Evolutionary conservation across 2,888 invertebrate genomes (phyloP).

Genomic region (Trachelus iudaicus): DNA sequence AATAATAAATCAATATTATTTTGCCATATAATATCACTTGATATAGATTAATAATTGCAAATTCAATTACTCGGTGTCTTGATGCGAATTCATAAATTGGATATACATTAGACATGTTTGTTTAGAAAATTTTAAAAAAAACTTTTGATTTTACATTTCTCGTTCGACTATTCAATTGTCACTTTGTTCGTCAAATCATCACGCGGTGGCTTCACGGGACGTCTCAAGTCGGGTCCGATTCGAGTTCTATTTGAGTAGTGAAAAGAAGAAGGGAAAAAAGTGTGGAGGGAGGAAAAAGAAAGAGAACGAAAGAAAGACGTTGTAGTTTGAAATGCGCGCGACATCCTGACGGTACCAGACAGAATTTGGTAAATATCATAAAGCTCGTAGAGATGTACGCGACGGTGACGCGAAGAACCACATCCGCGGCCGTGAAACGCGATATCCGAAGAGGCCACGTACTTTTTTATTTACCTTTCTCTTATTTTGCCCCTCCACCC

Average conservation of each 20-base stretch:
- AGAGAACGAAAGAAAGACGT: conserved; percentile 10
- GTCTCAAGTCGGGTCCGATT: conserved; percentile 14
- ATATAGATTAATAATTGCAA: too few relatives aligned
- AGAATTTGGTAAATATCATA: conserved; percentile 36
- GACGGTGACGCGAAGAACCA: conserved; percentile 22
- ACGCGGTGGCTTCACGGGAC: conserved; percentile 13
- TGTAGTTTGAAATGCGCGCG: conserved; percentile 8
- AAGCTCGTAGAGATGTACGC: conserved; percentile 23
- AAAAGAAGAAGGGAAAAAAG: background rate
- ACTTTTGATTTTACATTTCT: background rate
- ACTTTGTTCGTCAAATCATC: conserved; percentile 25
- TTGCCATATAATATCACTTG: too few relatives aligned
- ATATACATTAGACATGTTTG: background rate
- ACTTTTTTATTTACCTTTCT: background rate
- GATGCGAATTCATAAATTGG: background rate
- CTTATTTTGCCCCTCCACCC: background rate
- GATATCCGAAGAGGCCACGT: conserved; percentile 41
- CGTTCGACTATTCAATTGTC: conserved; percentile 27
- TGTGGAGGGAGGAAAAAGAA: background rate
- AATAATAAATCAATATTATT: too few relatives aligned
- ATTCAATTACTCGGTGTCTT: too few relatives aligned
- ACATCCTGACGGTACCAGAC: conserved; percentile 15
- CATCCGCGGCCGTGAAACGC: conserved; percentile 43
- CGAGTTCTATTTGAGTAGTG: background rate
- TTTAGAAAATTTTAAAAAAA: background rate